phyloP scores from a whole-genome alignment of 2,888 invertebrate genomes.

The Ypsolopha sequella region DNA sequence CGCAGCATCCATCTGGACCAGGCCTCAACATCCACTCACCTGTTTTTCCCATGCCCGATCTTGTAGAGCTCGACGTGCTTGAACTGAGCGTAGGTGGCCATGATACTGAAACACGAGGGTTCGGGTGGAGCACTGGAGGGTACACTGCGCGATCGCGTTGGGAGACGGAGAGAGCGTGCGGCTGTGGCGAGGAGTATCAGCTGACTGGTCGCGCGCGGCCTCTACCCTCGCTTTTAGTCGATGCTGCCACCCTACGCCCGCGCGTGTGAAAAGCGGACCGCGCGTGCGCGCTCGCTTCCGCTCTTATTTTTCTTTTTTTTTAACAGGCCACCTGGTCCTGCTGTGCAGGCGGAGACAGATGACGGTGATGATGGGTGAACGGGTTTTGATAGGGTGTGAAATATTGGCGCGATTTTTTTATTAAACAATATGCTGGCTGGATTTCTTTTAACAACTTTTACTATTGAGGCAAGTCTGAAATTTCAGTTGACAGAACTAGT shows the following conservation, averaged over 20 bases:
- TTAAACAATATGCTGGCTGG: neutral
- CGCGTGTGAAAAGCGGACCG: conserved; percentile 40
- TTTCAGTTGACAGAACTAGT: too few relatives aligned
- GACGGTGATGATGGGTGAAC: neutral
- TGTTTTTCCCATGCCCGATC: conserved; percentile 93
- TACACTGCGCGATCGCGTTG: conserved; percentile 33
- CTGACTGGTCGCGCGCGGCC: conserved; percentile 65
- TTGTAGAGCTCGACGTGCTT: conserved; percentile 95
- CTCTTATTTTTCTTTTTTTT: conserved; percentile 3
- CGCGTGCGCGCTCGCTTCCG: conserved; percentile 33
- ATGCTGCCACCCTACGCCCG: conserved; percentile 61
- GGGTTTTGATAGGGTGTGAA: neutral
- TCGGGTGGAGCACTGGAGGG: conserved; percentile 20
- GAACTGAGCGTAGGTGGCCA: conserved; percentile 94
- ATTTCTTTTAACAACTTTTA: too few relatives aligned
- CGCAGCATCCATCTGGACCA: conserved; percentile 28
- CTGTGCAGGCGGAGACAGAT: neutral
- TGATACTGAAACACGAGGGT: conserved; percentile 38
- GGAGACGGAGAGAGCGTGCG: conserved; percentile 27
- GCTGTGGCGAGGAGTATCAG: conserved; percentile 44
- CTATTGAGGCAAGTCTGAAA: too few relatives aligned
- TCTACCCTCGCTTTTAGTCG: conserved; percentile 60
- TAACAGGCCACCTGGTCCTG: neutral
- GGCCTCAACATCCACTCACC: conserved; percentile 64
- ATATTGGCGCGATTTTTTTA: neutral